Evolutionary conservation across 2,113 vertebrate genomes (phyloP).

Genomic region (Perca fluviatilis): DNA sequence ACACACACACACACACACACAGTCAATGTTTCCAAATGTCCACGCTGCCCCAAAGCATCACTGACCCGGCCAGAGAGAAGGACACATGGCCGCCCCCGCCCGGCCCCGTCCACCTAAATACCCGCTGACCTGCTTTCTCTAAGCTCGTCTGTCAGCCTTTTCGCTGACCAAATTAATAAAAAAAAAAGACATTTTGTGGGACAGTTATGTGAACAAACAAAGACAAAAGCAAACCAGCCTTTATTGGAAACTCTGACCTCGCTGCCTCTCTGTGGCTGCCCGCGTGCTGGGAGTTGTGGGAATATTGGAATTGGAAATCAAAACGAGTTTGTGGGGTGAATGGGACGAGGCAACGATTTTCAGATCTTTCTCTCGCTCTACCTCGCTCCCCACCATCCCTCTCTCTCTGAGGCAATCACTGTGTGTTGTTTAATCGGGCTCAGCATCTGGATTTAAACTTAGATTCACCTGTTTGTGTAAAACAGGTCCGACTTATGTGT

Average conservation of each 20-base stretch:
- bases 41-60: background rate
- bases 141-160: conserved; percentile 58
- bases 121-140: conserved; percentile 76
- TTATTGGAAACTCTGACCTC: conserved; percentile 38
- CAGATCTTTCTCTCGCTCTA: background rate
- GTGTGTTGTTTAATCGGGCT: background rate
- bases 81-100: conserved; percentile 6
- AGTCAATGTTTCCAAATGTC: conserved; percentile 36
- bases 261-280: background rate
- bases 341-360: conserved; percentile 10
- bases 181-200: conserved; percentile 56
- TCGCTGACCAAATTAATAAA: conserved; percentile 58
- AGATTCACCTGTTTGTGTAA: background rate
- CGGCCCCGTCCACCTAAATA: conserved; percentile 67
- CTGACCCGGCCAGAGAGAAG: conserved; percentile 1
- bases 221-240: conserved; percentile 40
- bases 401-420: conserved; percentile 13
- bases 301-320: conserved; percentile 61
- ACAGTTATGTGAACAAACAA: conserved; percentile 50
- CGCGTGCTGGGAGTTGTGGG: conserved; percentile 10
- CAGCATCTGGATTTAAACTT: background rate
- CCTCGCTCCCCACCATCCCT: background rate
- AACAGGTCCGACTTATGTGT: background rate
- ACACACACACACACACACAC: conserved; percentile 8
- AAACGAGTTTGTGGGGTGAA: conserved; percentile 49